These are phyloP conservation scores for Delia radicum DNA, from an alignment of 1,140 invertebrate genomes.

Conservation along the genomic window DNA sequence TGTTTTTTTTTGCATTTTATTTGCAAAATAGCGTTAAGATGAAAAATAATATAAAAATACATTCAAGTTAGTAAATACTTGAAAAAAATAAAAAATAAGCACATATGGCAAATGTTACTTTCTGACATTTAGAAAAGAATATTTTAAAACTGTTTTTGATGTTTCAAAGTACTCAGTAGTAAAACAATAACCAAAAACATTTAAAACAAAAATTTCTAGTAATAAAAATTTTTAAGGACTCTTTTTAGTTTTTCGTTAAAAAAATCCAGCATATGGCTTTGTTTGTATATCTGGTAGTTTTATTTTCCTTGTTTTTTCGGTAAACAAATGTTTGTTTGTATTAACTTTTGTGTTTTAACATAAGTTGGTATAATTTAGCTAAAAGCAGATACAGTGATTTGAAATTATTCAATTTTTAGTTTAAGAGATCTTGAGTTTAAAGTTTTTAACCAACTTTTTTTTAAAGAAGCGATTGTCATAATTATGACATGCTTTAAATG, in stretches of 20 bases:
- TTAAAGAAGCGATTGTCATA: too few species aligned
- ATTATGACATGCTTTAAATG: too few species aligned
- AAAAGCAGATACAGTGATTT: too few species aligned
- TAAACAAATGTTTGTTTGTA: not conserved
- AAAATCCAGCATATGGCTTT: not conserved
- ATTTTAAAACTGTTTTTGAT: conserved; percentile 1
- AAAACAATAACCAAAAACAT: too few species aligned
- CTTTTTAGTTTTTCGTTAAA: too few species aligned
- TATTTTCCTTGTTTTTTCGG: not conserved
- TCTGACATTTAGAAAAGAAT: not conserved
- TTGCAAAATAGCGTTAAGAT: not conserved
- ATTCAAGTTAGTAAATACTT: not conserved
- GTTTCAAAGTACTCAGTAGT: not conserved
- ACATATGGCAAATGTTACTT: not conserved
- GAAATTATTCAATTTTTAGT: too few species aligned
- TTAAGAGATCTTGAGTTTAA: too few species aligned
- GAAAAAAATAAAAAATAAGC: not conserved
- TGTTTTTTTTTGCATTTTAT: not conserved
- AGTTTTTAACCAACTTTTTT: too few species aligned
- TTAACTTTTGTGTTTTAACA: not conserved
- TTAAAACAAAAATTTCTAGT: too few species aligned
- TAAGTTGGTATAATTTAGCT: too few species aligned
- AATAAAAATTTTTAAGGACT: too few species aligned
- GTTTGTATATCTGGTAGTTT: too few species aligned
- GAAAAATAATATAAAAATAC: not conserved